phyloP scores from a whole-genome alignment of 2,888 invertebrate genomes.

The Rhyacophila evoluta region DNA sequence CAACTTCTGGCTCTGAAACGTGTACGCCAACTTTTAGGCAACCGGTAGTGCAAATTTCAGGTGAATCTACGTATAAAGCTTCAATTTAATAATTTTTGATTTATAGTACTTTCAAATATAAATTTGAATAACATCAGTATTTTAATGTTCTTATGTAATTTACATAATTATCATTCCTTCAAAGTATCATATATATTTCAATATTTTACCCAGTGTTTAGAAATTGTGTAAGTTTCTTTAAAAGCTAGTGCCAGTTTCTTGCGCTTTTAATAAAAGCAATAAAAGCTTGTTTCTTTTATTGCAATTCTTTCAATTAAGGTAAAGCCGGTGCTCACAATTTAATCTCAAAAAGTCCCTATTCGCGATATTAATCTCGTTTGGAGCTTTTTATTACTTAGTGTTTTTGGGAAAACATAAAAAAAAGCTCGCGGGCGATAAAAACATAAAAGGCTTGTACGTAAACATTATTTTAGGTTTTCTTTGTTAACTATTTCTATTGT shows the following conservation, averaged over 20 bases:
- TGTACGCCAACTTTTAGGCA: too few species aligned
- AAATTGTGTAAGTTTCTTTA: neutral
- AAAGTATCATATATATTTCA: neutral
- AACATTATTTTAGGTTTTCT: conserved; percentile 3
- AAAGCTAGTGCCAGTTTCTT: neutral
- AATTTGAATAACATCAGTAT: too few species aligned
- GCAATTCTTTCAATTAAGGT: conserved; percentile 54
- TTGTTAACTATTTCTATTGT: neutral
- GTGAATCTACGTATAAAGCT: too few species aligned
- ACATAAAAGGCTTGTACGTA: neutral
- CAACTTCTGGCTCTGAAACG: too few species aligned
- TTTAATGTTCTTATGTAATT: too few species aligned
- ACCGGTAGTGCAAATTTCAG: too few species aligned
- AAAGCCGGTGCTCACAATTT: conserved; percentile 41
- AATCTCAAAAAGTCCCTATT: conserved; percentile 36
- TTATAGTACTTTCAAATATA: too few species aligned
- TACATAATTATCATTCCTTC: neutral
- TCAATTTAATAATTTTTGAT: too few species aligned
- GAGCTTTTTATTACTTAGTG: conserved; percentile 19
- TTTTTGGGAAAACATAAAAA: neutral
- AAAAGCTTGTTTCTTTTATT: conserved; percentile 52
- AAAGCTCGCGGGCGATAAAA: neutral
- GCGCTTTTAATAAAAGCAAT: conserved; percentile 48
- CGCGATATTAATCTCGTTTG: conserved; percentile 24
- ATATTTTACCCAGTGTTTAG: neutral